phyloP scores from a whole-genome alignment of 2,113 vertebrate genomes.

The Agapornis roseicollis region DNA sequence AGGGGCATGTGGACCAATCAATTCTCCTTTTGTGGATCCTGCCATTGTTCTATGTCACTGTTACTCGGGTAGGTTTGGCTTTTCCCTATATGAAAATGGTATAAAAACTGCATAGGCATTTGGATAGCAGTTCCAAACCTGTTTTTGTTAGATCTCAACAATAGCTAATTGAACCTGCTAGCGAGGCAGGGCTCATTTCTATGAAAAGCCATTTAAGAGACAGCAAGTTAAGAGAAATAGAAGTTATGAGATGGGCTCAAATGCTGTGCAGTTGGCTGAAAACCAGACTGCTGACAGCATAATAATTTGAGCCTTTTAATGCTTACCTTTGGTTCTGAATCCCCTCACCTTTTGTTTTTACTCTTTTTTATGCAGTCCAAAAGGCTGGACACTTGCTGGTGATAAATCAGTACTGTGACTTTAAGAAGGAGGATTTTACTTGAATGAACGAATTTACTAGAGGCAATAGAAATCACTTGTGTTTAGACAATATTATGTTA shows the following conservation, averaged over 20 bases:
- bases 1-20: not conserved
- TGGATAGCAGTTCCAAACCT: not conserved
- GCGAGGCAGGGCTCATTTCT: not conserved
- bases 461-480: not conserved
- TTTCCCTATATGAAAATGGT: not conserved
- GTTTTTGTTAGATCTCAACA: not conserved
- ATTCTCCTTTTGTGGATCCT: not conserved
- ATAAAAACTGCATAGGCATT: not conserved
- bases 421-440: not conserved
- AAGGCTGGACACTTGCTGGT: not conserved
- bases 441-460: not conserved
- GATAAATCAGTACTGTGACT: not conserved
- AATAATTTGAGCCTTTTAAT: not conserved
- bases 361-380: not conserved
- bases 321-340: not conserved
- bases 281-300: not conserved
- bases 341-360: not conserved
- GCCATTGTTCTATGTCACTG: not conserved
- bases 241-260: not conserved
- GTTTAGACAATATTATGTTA: not conserved
- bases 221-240: not conserved
- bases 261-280: not conserved
- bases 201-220: not conserved
- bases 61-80: not conserved
- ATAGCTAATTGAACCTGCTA: not conserved